Base-by-base conservation (phyloP, 2,888 invertebrate species). In the Diarsia mendica region DNA sequence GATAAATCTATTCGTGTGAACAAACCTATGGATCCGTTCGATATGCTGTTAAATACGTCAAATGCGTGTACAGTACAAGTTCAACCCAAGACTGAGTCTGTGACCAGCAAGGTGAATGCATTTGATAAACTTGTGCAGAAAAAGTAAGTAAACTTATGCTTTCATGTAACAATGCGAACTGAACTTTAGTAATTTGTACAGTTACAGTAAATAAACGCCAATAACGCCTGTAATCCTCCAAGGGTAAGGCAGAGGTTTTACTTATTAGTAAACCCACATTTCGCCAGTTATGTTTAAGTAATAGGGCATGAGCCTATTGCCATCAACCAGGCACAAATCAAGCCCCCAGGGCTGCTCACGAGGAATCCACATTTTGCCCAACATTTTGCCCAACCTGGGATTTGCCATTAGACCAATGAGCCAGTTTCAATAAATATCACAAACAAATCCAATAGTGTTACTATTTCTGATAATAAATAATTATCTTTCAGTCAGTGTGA, bases 1-100 rank as follows among this genome's bases (percentile, higher is more conserved):
- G 93, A 96, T 82, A 96, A 95, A 86, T 96, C 96, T 55, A 89
- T 96, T 70, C 91, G 91, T 55, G 95, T 96, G 0, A 96, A 96
- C 79, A 96, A 92, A 84, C 91, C 90, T 6, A 84, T 91, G 28
- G 96, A 96, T 89, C 90, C 93, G 0, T 96, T 96, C 75, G 96
- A 96, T 85, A 91, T 93, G 83, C 90, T 96, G 33, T 84, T 96
- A 2, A 93, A 93, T 72, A 93, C 94, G 1, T 90, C 94, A 10
- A 88, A 91, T 28, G 85, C 83, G 9, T 73, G 67, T 44, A 82
- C 72, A 28, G 75, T 64, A 8, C 67, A 82, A 10, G 70, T 80
- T n/a, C 75, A 67, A 39, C 70, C 83, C 48, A 85, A 87, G 20
- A 70, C 77, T 66, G 79, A 77, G 58, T 78, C 83, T 68, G 76